These are phyloP conservation scores for Amblyjoppa fuscipennis DNA, from an alignment of 2,888 invertebrate genomes.

Conservation along the genomic window DNA sequence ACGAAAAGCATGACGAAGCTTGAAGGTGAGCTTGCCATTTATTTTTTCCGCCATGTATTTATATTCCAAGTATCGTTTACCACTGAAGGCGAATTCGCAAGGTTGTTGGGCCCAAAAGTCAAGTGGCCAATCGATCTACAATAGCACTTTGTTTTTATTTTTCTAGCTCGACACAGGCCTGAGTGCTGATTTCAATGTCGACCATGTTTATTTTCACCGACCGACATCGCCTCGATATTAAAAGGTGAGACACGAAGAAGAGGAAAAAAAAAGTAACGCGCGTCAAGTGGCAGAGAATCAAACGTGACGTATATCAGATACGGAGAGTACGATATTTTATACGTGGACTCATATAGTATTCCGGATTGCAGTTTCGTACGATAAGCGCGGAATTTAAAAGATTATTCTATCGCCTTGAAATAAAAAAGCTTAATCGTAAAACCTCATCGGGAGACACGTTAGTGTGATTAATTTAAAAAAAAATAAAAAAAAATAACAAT, in stretches of 20 bases:
- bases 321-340: neutral
- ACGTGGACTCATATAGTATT: neutral
- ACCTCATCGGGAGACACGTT: neutral
- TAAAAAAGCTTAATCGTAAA: neutral
- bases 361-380: slow-evolving; percentile 8
- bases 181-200: neutral
- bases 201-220: neutral
- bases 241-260: neutral
- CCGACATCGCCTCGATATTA: neutral
- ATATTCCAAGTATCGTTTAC: too few relatives aligned
- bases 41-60: too few relatives aligned
- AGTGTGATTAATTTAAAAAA: too few relatives aligned
- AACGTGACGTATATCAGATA: slow-evolving; percentile 75
- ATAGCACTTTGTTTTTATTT: neutral
- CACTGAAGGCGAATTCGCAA: too few relatives aligned
- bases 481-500: too few relatives aligned
- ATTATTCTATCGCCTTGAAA: slow-evolving; percentile 4
- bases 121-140: too few relatives aligned
- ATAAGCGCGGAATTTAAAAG: slow-evolving; percentile 28
- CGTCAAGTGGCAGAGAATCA: neutral
- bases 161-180: neutral
- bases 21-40: too few relatives aligned
- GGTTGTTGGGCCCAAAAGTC: too few relatives aligned
- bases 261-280: neutral
- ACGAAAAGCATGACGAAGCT: too few relatives aligned